Conservation (phyloP, 2,888 invertebrate genomes). For the Drosophila bunnanda region DNA sequence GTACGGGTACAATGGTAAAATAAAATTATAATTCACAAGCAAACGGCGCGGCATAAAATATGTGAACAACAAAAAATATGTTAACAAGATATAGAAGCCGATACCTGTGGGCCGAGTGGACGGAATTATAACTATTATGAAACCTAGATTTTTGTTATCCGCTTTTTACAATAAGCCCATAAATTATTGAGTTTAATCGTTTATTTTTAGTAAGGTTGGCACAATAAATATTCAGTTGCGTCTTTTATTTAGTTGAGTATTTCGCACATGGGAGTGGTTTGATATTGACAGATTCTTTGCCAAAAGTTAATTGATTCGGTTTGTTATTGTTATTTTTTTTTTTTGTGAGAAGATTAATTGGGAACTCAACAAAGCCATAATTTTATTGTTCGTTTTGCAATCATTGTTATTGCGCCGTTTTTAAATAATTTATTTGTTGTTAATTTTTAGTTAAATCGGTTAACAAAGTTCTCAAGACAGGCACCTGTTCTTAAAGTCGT, state of each 20-base stretch:
- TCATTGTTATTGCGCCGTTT: not conserved
- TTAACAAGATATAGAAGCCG: conserved; percentile 23
- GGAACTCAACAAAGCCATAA: not conserved
- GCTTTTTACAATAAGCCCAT: conserved; percentile 17
- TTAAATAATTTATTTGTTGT: not conserved
- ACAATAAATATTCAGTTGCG: conserved; percentile 19
- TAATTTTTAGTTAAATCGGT: not conserved
- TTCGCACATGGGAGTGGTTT: conserved; percentile 19
- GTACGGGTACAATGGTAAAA: conserved; percentile 46
- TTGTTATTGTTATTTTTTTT: not conserved
- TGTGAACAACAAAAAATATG: conserved; percentile 26
- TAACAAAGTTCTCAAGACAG: not conserved
- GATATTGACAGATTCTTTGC: not conserved
- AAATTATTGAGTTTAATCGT: conserved; percentile 17
- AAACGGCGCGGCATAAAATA: conserved; percentile 21
- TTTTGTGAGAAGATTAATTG: not conserved
- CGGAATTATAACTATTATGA: conserved; percentile 27
- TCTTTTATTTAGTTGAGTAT: conserved; percentile 6
- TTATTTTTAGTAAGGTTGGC: conserved; percentile 11
- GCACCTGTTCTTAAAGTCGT: not conserved
- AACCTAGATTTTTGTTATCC: conserved; percentile 11
- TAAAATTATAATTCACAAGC: conserved; percentile 34
- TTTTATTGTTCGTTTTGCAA: not conserved
- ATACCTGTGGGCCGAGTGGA: conserved; percentile 15
- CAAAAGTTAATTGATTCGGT: not conserved